Conservation (phyloP, 2,888 invertebrate species). For the Hyposoter didymator region DNA sequence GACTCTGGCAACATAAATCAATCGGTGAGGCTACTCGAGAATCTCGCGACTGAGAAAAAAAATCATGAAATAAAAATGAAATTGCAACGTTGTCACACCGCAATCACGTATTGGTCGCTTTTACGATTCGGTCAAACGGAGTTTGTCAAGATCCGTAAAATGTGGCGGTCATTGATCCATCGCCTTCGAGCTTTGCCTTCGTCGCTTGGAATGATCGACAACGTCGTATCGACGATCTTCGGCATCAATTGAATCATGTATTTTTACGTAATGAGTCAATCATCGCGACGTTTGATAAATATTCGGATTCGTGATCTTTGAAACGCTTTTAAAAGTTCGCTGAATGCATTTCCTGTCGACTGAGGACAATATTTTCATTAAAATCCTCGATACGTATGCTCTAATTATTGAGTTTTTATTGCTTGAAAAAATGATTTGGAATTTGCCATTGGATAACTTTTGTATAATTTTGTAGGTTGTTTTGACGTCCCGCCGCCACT, state of each 20-base stretch:
- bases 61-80: slow-evolving; percentile 4
- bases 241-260: not conserved
- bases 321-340: not conserved
- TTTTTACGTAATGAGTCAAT: not conserved
- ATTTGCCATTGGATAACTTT: not conserved
- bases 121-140: slow-evolving; percentile 27
- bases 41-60: slow-evolving; percentile 16
- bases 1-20: slow-evolving; percentile 5
- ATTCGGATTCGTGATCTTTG: not conserved
- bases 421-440: not conserved
- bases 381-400: not conserved
- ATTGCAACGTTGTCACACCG: slow-evolving; percentile 37
- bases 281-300: no score
- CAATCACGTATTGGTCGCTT: slow-evolving; percentile 18
- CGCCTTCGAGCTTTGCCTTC: slow-evolving; percentile 26
- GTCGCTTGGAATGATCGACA: slow-evolving; percentile 38
- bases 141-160: slow-evolving; percentile 50
- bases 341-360: not conserved
- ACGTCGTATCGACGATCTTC: slow-evolving; percentile 25
- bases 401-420: not conserved
- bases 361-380: not conserved
- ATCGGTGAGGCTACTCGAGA: not conserved
- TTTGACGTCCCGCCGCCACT: not conserved
- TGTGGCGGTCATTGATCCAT: slow-evolving; percentile 60
- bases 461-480: not conserved